Base-by-base conservation (phyloP, 2,797 vertebrate genomes). In the Acipenser oxyrinchus region DNA sequence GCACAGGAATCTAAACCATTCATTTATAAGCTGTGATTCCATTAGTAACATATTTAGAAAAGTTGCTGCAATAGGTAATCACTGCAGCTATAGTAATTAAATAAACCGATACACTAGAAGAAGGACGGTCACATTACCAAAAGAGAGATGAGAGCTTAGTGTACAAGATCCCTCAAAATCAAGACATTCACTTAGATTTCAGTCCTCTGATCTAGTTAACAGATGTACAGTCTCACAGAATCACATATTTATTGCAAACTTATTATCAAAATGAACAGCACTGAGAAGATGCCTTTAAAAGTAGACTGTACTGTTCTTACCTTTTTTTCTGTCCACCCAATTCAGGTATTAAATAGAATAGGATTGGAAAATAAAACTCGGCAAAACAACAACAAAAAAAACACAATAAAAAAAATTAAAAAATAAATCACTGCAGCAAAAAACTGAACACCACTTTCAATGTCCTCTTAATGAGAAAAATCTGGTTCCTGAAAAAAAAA, bases 381-480 rank as follows among this genome's bases (percentile, higher is more conserved):
- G 15, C 15, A 1, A 37, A 23, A 1, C 23, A 23, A 23, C 1
- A 23, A 23, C 1, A 23, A 37, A 37, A 23, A 75, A 57, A 58
- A 73, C 70, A 74, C 18, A 62, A 37, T 37, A 37, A 37, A 37
- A 37, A 23, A 23, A 23, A n/a, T n/a, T 53, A 67, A 49, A 18
- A 18, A 18, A 66, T 63, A 72, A 77, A 74, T 70, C 70, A 73
- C 71, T 72, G 78, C 73, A 67, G 73, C 68, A 76, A 69, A 15
- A 73, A 66, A 83, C 23, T 37, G 23, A 37, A 37, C 2, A 37
- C 74, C 73, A 76, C 80, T 78, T 78, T 78, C 76, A 81, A 71
- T 71, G 69, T 73, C 75, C 75, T 74, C 77, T 76, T 87, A 88
- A 92, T 86, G 86, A 83, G 82, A 85, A 88, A 86, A 82, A 81